Evolutionary conservation across 2,888 invertebrate genomes (phyloP), one percentile per base, ranked within the genome.

Genomic region (Melanostoma mellinum): DNA sequence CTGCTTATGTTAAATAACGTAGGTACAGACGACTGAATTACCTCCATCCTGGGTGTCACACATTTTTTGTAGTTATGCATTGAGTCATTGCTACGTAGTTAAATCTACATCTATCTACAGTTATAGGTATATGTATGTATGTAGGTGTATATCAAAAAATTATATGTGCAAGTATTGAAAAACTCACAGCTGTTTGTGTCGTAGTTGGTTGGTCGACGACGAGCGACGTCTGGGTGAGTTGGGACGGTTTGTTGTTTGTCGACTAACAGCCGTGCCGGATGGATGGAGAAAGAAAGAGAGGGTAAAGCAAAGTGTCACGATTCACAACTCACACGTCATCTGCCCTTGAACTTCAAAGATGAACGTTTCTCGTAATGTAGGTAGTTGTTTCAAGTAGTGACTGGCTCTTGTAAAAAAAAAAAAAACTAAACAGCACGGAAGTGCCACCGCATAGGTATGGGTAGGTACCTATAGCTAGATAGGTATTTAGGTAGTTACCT

Each of bases 301-400:
- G 53, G 48, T 48, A 65, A 71, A 78, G 38, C 58, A 73, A 72
- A 76, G 60, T 79, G 78, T 75, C 84, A 84, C 84, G 78, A 84
- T 53, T 67, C 67, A 67, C 35, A 55, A 67, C 38, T 60, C 71
- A 81, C 75, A 86, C 85, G 86, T 86, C 86, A 86, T 87, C 74
- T 87, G 86, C 74, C 86, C 86, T 87, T 87, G 86, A 87, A 87
- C 86, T 87, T 87, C 84, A 84, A 60, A 68, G 69, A 75, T 86
- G 85, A 86, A 86, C 79, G 86, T 77, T 82, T 75, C 58, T 60
- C 65, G 74, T 72, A n/a, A 44, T 60, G 61, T 33, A 32, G 36
- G 48, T 53, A 55, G 35, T 44, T 44, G 65, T 50, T 71, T 56
- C 20, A 42, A 72, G 58, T 60, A 53, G 48, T 10, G 38, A 32